A percentile compares a stretch with the other conserved stretches of the same genome.
phyloP scores from a whole-genome alignment of 2,797 vertebrate species.

The Pterois miles region DNA sequence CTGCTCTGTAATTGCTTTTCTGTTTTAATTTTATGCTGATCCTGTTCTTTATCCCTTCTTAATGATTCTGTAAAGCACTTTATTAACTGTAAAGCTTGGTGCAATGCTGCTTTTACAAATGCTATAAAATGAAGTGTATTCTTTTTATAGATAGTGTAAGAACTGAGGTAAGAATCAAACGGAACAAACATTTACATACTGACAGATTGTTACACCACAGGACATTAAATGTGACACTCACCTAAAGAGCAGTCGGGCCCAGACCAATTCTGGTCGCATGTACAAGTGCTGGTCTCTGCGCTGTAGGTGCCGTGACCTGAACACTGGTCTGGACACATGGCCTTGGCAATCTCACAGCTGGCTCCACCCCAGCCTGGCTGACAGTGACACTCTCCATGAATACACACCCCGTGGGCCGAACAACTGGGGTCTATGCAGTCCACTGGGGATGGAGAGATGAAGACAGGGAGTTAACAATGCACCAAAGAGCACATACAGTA shows the following conservation, averaged over 20 bases:
- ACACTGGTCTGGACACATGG: constrained; percentile 97
- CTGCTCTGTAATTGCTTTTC: constrained; percentile 26
- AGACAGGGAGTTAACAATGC: background rate
- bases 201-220: background rate
- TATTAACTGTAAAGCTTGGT: constrained; percentile 1
- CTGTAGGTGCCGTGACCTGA: constrained; percentile 94
- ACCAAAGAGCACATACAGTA: background rate
- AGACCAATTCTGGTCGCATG: constrained; percentile 95
- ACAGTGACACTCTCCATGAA: constrained; percentile 96
- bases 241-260: constrained; percentile 96
- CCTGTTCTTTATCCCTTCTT: constrained; percentile 9
- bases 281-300: constrained; percentile 90
- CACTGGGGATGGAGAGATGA: constrained; percentile 73
- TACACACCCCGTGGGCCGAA: constrained; percentile 92
- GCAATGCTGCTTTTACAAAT: background rate
- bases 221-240: constrained; percentile 60
- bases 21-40: constrained; percentile 20
- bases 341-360: constrained; percentile 95
- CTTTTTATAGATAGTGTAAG: background rate
- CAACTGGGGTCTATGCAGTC: constrained; percentile 96
- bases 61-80: constrained; percentile 11
- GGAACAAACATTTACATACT: background rate
- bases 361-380: constrained; percentile 93
- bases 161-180: background rate
- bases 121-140: background rate